Evolutionary conservation across 1,140 invertebrate genomes (phyloP), one percentile per base, ranked within the genome.

Genomic region (Cephus cinctus): DNA sequence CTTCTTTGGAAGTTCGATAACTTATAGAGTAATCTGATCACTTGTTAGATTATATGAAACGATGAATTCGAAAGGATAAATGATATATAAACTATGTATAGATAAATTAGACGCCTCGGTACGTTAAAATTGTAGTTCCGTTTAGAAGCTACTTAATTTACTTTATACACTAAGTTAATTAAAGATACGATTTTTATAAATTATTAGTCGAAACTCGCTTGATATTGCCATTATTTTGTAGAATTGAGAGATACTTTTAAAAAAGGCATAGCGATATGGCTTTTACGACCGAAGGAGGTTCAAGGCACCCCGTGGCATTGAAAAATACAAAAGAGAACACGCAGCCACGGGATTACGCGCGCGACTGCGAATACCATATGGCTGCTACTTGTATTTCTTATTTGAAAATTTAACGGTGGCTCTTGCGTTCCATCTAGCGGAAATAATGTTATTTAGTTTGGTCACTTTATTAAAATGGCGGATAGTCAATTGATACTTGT

Each of bases 251-350:
- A 55, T 43, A 56, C 52, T 55, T 52, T 42, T 35, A 5, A 2
- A 5, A 40, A 11, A n/a, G 20, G 19, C 42, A 32, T 47, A 14
- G 49, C 19, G 6, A 22, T 38, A 43, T 47, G n/a, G n/a, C n/a
- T n/a, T n/a, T n/a, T n/a, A n/a, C 45, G 23, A 25, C 15, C 20
- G 18, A 43, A 38, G 19, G 44, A 64, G 53, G 52, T 60, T 65
- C 53, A 64, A 63, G 54, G 34, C 5, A 53, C 34, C 41, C 53
- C 56, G 51, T 52, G 57, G 35, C 52, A 32, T 14, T 8, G 38
- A 46, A 47, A 39, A 46, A 42, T n/a, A 11, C 15, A 31, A 15
- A 34, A 21, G 18, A 22, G 30, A 41, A 43, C 9, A 50, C 47
- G 19, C 46, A 27, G 40, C 35, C 52, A 63, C 56, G 38, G 47